Evolutionary conservation across 92 coral and sea anemone genomes (phyloP).

Genomic region (Meandrina meandrites): DNA sequence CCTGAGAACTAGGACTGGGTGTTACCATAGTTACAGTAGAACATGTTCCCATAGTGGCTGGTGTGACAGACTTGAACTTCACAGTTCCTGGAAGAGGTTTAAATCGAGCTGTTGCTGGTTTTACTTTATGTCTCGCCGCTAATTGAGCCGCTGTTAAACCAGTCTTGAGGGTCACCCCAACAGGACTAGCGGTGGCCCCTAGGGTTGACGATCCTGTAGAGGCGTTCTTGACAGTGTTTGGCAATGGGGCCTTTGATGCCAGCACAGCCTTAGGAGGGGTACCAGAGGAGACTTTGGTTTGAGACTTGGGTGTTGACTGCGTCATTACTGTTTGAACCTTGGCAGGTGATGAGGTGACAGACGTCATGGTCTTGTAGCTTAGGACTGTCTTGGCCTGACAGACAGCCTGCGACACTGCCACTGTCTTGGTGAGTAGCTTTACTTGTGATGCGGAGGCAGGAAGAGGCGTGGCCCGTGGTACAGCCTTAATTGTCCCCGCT

Average conservation of each 20-base stretch:
- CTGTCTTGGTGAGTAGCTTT: slow-evolving; percentile 83
- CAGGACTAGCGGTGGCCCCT: slow-evolving; percentile 34
- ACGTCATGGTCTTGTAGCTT: slow-evolving; percentile 76
- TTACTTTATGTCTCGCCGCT: slow-evolving; percentile 74
- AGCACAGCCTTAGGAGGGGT: slow-evolving; percentile 67
- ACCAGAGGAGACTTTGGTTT: slow-evolving; percentile 65
- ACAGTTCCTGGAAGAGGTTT: slow-evolving; percentile 91
- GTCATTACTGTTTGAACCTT: slow-evolving; percentile 81
- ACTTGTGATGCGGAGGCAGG: slow-evolving; percentile 87
- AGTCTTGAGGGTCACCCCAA: slow-evolving; percentile 34
- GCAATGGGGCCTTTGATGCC: slow-evolving; percentile 75
- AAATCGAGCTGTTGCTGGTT: slow-evolving; percentile 75
- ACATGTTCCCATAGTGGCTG: slow-evolving; percentile 78
- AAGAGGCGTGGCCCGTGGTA: slow-evolving; percentile 60
- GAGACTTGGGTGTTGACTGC: slow-evolving; percentile 71
- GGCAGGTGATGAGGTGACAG: slow-evolving; percentile 72
- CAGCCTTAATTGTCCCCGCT: slow-evolving; percentile 58
- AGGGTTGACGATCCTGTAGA: slow-evolving; percentile 52
- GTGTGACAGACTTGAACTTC: slow-evolving; percentile 82
- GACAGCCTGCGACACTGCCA: slow-evolving; percentile 78
- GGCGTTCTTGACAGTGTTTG: slow-evolving; percentile 29
- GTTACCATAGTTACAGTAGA: slow-evolving; percentile 88
- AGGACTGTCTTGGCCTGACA: slow-evolving; percentile 82
- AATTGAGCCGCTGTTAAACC: slow-evolving; percentile 72
- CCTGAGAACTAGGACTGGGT: slow-evolving; percentile 72